These are phyloP conservation scores for Zeus faber DNA, from an alignment of 2,113 vertebrate species.

Conservation along the genomic window DNA sequence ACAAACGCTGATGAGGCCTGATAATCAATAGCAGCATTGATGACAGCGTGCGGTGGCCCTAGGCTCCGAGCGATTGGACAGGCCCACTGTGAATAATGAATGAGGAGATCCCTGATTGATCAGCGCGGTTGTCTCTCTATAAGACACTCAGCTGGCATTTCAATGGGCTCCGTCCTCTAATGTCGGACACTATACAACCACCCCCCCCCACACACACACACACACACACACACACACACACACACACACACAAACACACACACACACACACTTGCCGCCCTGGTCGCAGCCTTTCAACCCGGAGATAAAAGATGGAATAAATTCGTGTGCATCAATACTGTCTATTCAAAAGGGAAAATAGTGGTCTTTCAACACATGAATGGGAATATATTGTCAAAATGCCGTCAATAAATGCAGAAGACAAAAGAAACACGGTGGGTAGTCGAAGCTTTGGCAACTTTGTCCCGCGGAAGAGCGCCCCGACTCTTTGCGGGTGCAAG, in stretches of 20 bases:
- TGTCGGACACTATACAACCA: conserved; percentile 16
- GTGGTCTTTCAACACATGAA: conserved; percentile 13
- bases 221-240: too few relatives aligned
- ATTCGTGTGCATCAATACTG: conserved; percentile 15
- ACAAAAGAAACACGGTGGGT: background rate
- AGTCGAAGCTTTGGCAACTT: conserved; percentile 26
- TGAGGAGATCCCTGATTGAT: conserved; percentile 72
- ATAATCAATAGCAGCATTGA: conserved; percentile 72
- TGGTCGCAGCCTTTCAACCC: conserved; percentile 15
- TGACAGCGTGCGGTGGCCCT: conserved; percentile 65
- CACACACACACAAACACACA: too few relatives aligned
- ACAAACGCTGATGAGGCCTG: conserved; percentile 71
- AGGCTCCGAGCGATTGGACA: conserved; percentile 65
- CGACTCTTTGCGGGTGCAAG: conserved; percentile 18
- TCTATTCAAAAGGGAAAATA: conserved; percentile 9
- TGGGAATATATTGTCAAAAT: conserved; percentile 10
- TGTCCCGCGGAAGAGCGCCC: conserved; percentile 46
- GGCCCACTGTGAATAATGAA: conserved; percentile 69
- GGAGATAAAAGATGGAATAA: conserved; percentile 17
- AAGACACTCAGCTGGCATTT: conserved; percentile 62
- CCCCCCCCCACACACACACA: conserved; percentile 1
- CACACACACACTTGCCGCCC: conserved; percentile 1
- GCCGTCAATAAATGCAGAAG: conserved; percentile 13
- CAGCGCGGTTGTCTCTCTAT: conserved; percentile 56
- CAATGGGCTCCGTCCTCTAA: conserved; percentile 44